Percentiles rank a stretch among this genome's conserved stretches.
Evolutionary conservation across 2,113 vertebrate species (phyloP).

Genomic region (Plecturocebus donacophilus): DNA sequence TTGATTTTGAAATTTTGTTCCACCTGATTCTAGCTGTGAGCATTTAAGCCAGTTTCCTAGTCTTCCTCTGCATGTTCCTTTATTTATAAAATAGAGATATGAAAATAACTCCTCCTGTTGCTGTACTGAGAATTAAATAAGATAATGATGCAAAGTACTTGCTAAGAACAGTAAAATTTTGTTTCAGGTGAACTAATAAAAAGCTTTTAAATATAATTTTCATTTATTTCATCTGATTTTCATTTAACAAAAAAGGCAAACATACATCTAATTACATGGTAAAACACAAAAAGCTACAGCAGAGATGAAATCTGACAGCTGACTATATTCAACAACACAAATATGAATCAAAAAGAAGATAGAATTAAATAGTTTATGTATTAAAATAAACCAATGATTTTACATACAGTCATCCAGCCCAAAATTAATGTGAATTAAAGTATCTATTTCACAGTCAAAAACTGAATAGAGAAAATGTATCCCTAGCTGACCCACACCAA

Average conservation of each 20-base stretch:
- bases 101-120: background rate
- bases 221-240: background rate
- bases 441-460: background rate
- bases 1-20: background rate
- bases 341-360: background rate
- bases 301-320: background rate
- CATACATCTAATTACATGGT: background rate
- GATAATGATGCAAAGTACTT: background rate
- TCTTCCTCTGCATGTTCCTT: background rate
- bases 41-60: background rate
- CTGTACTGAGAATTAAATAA: background rate
- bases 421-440: background rate
- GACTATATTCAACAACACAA: background rate
- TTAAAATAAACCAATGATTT: background rate
- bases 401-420: background rate
- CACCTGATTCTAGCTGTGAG: background rate
- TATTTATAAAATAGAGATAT: background rate
- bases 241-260: background rate
- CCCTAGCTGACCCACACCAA: background rate
- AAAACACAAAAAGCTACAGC: background rate
- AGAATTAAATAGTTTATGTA: background rate
- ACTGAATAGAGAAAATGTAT: background rate
- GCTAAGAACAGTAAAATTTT: background rate
- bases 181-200: background rate
- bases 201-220: background rate